phyloP scores from a whole-genome alignment of 2,113 vertebrate genomes.

The Passer montanus region DNA sequence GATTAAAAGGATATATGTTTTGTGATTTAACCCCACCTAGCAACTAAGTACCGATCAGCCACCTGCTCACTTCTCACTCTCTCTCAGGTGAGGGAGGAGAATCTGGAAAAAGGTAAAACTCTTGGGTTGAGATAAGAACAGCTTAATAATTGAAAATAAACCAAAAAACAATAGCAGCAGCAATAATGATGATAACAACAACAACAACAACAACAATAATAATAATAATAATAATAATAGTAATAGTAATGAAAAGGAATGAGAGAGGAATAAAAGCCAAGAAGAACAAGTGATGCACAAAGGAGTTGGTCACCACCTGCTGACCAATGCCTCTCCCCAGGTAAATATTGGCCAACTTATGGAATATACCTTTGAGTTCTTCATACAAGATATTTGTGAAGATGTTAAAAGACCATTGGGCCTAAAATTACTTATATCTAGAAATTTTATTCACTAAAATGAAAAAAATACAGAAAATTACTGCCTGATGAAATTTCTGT shows the following conservation, averaged over 20 bases:
- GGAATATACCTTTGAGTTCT: background rate
- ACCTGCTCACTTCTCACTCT: rapidly evolving
- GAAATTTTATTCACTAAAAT: background rate
- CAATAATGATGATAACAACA: background rate
- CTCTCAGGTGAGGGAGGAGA: rapidly evolving
- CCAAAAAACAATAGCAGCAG: background rate
- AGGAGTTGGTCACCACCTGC: background rate
- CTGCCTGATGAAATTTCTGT: background rate
- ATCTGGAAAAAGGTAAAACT: background rate
- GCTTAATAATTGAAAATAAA: background rate
- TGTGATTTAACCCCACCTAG: background rate
- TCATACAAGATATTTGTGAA: background rate
- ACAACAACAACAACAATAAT: background rate
- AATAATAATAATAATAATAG: background rate
- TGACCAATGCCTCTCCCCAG: background rate
- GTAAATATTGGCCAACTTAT: background rate
- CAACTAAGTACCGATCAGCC: background rate
- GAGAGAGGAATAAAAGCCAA: background rate
- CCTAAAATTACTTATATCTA: background rate
- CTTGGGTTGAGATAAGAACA: background rate
- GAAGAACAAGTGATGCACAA: background rate
- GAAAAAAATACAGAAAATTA: background rate
- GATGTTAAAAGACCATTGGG: background rate
- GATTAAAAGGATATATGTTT: background rate
- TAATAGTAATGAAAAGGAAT: background rate